These are phyloP conservation scores for Aphidius gifuensis DNA, from an alignment of 1,140 invertebrate genomes.

Conservation along the genomic window DNA sequence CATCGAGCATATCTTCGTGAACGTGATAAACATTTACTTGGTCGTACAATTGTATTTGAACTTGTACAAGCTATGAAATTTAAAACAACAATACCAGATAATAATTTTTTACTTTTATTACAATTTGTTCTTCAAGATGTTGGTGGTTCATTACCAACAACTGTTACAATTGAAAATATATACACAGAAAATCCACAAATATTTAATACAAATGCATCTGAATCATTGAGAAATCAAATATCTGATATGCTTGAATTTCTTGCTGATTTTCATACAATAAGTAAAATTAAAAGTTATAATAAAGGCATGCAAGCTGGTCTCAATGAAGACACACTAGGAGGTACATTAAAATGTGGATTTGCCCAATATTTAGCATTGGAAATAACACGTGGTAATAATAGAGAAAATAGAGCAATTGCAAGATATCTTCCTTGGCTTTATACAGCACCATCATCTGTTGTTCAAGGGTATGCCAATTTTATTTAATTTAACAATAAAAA, in stretches of 20 bases:
- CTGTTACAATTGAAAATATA: slow-evolving; percentile 58
- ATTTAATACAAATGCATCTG: slow-evolving; percentile 82
- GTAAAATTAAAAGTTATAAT: slow-evolving; percentile 91
- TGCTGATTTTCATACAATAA: slow-evolving; percentile 92
- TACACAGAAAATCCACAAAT: slow-evolving; percentile 54
- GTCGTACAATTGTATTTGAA: slow-evolving; percentile 87
- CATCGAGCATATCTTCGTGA: slow-evolving; percentile 85
- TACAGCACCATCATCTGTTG: slow-evolving; percentile 76
- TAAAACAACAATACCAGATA: slow-evolving; percentile 88
- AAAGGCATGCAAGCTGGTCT: slow-evolving; percentile 76
- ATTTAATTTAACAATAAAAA: not conserved
- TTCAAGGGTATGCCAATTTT: slow-evolving; percentile 69
- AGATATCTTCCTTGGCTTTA: slow-evolving; percentile 92
- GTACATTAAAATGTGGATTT: slow-evolving; percentile 90
- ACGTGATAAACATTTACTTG: slow-evolving; percentile 88
- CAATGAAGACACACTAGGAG: slow-evolving; percentile 93
- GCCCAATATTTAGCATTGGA: slow-evolving; percentile 94
- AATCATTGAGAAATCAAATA: slow-evolving; percentile 89
- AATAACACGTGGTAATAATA: slow-evolving; percentile 80
- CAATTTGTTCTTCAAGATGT: slow-evolving; percentile 85
- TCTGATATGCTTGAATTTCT: slow-evolving; percentile 95
- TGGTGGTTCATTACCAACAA: slow-evolving; percentile 71
- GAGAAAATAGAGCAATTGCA: slow-evolving; percentile 80
- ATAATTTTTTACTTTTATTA: slow-evolving; percentile 89
- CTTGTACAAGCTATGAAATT: slow-evolving; percentile 94